A percentile compares a stretch with the other conserved stretches of the same genome.
Evolutionary conservation across 2,113 vertebrate genomes (phyloP).

Genomic region (Micronisus gabar): DNA sequence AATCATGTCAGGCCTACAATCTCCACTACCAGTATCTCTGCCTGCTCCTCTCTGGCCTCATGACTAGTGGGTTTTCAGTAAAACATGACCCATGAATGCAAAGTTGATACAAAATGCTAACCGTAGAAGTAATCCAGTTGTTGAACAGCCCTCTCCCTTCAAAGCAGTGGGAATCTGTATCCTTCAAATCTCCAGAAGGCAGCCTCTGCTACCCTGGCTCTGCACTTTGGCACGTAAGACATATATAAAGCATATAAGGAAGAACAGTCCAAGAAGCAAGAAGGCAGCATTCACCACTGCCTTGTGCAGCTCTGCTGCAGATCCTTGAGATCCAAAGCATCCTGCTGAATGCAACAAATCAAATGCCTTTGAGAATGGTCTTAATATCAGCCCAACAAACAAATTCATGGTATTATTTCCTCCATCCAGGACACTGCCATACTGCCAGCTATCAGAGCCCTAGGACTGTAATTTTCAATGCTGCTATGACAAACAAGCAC

Average conservation of each 20-base stretch:
- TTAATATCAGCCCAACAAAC: neutral
- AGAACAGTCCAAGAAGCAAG: neutral
- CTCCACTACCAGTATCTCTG: neutral
- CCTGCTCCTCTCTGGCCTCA: neutral
- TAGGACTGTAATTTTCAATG: neutral
- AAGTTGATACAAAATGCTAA: neutral
- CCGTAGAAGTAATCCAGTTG: neutral
- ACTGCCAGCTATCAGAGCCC: neutral
- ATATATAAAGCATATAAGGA: neutral
- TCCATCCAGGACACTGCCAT: neutral
- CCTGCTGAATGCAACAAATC: neutral
- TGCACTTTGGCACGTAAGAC: neutral
- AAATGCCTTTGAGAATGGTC: neutral
- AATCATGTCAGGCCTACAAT: neutral
- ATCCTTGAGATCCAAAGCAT: neutral
- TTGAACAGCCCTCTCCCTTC: neutral
- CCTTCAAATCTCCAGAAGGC: neutral
- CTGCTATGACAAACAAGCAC: neutral
- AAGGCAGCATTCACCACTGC: neutral
- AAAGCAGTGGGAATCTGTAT: neutral
- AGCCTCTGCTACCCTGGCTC: neutral
- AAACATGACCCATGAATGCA: neutral
- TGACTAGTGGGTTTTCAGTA: neutral
- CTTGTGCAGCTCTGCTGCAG: neutral
- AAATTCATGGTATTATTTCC: neutral